These are phyloP conservation scores for Lota lota DNA, from an alignment of 2,113 vertebrate species.

Conservation along the genomic window DNA sequence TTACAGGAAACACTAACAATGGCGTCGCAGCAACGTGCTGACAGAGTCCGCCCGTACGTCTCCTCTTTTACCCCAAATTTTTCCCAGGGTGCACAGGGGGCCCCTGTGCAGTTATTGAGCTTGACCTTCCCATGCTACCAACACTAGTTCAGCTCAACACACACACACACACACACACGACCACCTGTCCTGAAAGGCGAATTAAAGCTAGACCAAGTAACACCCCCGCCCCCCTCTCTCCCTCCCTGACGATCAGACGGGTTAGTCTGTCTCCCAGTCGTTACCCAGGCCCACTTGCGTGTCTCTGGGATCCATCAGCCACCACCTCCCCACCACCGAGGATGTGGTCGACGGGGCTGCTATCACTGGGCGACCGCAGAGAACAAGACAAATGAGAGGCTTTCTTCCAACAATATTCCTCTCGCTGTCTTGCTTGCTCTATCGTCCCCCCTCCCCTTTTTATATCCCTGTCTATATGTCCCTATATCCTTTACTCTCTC, in stretches of 20 bases:
- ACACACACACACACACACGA: too few relatives aligned
- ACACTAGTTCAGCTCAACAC: too few relatives aligned
- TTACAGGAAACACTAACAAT: conserved; percentile 54
- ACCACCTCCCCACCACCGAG: conserved; percentile 29
- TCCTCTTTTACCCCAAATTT: too few relatives aligned
- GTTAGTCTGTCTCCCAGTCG: conserved; percentile 60
- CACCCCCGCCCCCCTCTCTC: conserved; percentile 3
- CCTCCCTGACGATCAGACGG: conserved; percentile 45
- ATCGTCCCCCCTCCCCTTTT: background rate
- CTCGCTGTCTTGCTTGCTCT: background rate
- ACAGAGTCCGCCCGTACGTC: conserved; percentile 51
- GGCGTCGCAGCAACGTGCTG: conserved; percentile 52
- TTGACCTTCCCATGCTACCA: too few relatives aligned
- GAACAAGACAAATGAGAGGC: background rate
- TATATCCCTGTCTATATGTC: conserved; percentile 13
- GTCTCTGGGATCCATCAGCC: conserved; percentile 49
- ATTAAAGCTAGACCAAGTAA: conserved; percentile 46
- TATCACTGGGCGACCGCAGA: conserved; percentile 7
- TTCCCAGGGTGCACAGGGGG: too few relatives aligned
- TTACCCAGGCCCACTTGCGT: conserved; percentile 37
- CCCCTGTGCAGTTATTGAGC: background rate
- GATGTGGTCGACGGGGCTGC: conserved; percentile 25
- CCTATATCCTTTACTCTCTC: background rate
- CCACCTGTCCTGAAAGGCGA: conserved; percentile 65
- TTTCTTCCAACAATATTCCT: too few relatives aligned